These are phyloP conservation scores for Suricata suricatta DNA, from an alignment of 2,113 vertebrate genomes.

Conservation along the genomic window DNA sequence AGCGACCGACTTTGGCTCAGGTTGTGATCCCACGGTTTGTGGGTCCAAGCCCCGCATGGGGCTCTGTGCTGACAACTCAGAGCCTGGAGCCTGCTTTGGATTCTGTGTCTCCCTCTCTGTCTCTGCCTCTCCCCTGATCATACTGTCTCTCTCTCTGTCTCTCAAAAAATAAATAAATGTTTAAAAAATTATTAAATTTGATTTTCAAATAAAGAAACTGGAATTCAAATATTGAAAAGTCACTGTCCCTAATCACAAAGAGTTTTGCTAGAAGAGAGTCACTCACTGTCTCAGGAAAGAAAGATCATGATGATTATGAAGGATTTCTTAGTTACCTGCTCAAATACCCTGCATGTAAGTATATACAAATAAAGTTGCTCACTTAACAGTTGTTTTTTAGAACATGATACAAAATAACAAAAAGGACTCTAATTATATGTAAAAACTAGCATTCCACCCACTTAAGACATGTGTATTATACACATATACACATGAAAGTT, in stretches of 20 bases:
- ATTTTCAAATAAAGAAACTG: background rate
- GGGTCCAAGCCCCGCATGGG: too few species aligned
- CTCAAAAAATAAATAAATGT: too few species aligned
- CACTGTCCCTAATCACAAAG: background rate
- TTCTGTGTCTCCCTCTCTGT: too few species aligned
- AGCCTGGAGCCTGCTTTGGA: too few species aligned
- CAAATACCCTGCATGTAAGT: too few species aligned
- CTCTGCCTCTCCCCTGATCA: too few species aligned
- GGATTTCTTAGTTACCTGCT: accelerated
- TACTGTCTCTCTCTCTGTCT: too few species aligned
- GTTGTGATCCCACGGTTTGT: too few species aligned
- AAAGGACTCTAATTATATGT: background rate
- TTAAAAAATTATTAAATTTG: background rate
- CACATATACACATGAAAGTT: accelerated
- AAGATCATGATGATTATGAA: background rate
- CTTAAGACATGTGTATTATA: background rate
- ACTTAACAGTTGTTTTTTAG: background rate
- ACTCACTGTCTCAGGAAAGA: accelerated
- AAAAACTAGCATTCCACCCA: background rate
- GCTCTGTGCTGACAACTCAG: too few species aligned
- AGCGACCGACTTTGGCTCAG: too few species aligned
- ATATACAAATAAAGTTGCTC: background rate
- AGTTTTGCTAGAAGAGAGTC: background rate
- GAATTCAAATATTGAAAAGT: background rate
- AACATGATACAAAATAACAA: background rate